These are phyloP conservation scores for Macrosiphum euphorbiae DNA, from an alignment of 2,888 invertebrate genomes.

Conservation along the genomic window DNA sequence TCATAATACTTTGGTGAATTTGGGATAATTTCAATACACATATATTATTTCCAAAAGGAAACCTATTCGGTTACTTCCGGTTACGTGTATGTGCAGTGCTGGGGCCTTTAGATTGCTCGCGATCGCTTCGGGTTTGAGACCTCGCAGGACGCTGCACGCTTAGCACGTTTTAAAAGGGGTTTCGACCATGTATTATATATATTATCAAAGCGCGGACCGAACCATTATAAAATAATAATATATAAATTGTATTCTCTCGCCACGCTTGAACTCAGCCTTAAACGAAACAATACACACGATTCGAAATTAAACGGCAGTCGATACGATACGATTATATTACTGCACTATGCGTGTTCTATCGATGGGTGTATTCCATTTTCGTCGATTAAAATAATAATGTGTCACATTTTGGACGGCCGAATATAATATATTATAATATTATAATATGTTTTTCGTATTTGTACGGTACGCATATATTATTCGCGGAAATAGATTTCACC, in stretches of 20 bases:
- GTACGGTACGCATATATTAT: not conserved
- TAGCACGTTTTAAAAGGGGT: not conserved
- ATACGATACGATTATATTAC: not conserved
- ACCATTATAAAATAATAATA: not conserved
- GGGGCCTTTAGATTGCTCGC: not conserved
- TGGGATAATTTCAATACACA: not conserved
- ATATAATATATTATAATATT: constrained; percentile 14
- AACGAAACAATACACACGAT: not conserved
- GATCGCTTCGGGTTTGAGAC: not conserved
- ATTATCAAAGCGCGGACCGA: not conserved
- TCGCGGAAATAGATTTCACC: constrained; percentile 22
- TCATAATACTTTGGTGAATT: not conserved
- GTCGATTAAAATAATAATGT: not conserved
- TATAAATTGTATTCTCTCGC: not conserved
- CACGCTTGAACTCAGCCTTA: not conserved
- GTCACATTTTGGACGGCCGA: not conserved
- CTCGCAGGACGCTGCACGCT: not conserved
- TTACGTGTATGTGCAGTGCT: not conserved
- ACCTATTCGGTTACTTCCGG: not conserved
- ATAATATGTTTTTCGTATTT: not conserved
- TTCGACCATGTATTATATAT: not conserved
- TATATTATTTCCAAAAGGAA: not conserved
- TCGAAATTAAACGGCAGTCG: not conserved
- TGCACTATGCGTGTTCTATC: not conserved
- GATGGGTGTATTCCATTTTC: not conserved